These are phyloP conservation scores for Trichomycterus rosablanca DNA, from an alignment of 2,113 vertebrate species.

Conservation along the genomic window DNA sequence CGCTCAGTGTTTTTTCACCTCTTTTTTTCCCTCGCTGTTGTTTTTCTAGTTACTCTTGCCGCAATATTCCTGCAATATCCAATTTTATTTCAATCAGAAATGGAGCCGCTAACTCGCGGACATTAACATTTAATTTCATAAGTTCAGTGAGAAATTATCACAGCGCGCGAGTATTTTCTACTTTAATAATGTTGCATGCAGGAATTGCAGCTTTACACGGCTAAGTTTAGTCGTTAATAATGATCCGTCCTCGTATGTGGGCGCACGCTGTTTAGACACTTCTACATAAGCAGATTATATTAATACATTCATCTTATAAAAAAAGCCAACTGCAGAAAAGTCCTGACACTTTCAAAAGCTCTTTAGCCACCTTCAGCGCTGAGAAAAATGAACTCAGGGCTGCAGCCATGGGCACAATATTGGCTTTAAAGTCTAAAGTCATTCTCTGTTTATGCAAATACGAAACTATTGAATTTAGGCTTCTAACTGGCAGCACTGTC, in stretches of 20 bases:
- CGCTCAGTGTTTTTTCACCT: constrained; percentile 5
- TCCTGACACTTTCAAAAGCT: neutral
- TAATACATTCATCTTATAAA: constrained; percentile 7
- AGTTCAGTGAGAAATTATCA: constrained; percentile 17
- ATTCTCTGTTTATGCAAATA: neutral
- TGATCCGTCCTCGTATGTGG: constrained; percentile 7
- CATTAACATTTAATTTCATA: constrained; percentile 13
- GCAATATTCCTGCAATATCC: constrained; percentile 1
- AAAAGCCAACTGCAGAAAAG: neutral
- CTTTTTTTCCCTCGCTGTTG: neutral
- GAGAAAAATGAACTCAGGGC: neutral
- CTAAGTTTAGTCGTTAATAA: constrained; percentile 21
- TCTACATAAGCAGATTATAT: constrained; percentile 23
- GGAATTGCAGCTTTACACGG: constrained; percentile 1
- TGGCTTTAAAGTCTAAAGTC: neutral
- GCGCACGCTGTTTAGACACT: constrained; percentile 9
- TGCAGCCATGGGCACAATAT: neutral
- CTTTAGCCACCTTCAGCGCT: neutral
- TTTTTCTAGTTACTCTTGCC: neutral
- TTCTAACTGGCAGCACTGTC: too few species aligned
- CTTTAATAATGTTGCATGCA: neutral
- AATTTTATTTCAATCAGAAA: constrained; percentile 12
- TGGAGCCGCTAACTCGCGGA: neutral
- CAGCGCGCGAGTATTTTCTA: neutral
- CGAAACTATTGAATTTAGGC: too few species aligned